Base-by-base conservation (phyloP, 1,140 invertebrate genomes). In the Capitella teleta region DNA sequence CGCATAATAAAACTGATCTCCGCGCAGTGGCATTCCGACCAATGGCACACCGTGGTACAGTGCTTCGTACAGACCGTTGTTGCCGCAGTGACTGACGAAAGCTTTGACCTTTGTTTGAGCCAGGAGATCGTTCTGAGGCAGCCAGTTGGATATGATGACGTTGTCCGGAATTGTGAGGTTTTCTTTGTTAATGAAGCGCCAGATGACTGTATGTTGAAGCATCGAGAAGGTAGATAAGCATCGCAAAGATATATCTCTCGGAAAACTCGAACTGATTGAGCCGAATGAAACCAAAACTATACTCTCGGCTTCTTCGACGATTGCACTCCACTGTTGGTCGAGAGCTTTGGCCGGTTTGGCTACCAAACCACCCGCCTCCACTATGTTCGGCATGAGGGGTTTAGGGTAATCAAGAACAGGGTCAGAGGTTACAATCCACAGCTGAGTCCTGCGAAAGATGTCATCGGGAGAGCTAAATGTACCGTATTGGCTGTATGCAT, bases 61-160 rank as follows among this genome's bases (percentile, higher is more conserved):
- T 6, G 58, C 49, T 38, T 64, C 62, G 12, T 49, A 34, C 26
- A 56, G 47, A 10, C 60, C 57, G 34, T 64, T 65, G 24, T 52
- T 38, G 2, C 62, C 62, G 32, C 52, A 52, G 50, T 64, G 62
- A 0, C 60, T 58, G 30, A 64, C 57, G 52, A 64, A 64, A 10
- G 54, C 26, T 19, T 52, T 50, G 8, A 57, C 37, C 19, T 57
- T 54, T 26, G 54, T 49, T 38, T 61, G 59, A 24, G 37, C 60
- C 50, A 52, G 46, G 41, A 53, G 32, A 28, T 59, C 46, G 26
- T 78, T 73, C 65, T 85, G 82, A 2, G 82, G 83, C 53, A 82
- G 59, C 82, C 82, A 85, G 57, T 77, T 77, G n/a, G 72, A 65
- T 5, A 80, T 62, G 56, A 26, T 10, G 6, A 6, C 16, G 3